A percentile compares a stretch with the other conserved stretches of the same genome.
These are phyloP conservation scores for Aplidium turbinatum DNA, from an alignment of 23 tunicate genomes.

Conservation along the genomic window DNA sequence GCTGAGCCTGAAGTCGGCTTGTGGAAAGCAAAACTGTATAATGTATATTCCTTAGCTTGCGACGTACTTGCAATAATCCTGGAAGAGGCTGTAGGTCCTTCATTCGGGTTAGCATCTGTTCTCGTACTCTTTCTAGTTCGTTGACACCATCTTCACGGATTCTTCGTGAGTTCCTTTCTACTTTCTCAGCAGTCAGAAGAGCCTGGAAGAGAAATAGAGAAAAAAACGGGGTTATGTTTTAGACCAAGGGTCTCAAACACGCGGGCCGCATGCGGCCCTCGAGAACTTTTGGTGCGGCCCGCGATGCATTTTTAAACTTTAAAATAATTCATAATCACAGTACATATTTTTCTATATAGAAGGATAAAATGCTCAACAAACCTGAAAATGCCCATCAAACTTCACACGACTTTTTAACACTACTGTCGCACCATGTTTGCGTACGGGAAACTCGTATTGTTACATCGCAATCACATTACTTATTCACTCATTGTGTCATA, in stretches of 20 bases:
- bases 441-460: no score
- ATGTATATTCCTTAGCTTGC: not conserved
- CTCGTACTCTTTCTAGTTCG: conserved; percentile 78
- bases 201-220: conserved; percentile 48
- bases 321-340: no score
- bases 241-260: not conserved
- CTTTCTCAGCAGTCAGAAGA: conserved; percentile 67
- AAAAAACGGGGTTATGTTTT: not conserved
- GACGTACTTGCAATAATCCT: conserved; percentile 64
- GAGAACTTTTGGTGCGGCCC: no score
- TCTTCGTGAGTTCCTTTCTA: conserved; percentile 77
- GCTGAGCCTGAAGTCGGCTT: not conserved
- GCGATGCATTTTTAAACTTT: no score
- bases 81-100: conserved; percentile 87
- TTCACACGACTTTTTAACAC: no score
- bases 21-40: no score
- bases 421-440: no score
- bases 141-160: conserved; percentile 79
- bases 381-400: no score
- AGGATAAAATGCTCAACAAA: no score
- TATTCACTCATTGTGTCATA: no score
- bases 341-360: no score
- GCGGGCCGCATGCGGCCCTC: not conserved
- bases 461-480: no score
- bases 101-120: conserved; percentile 85